Percentiles rank a stretch among this genome's conserved stretches.
Evolutionary conservation across 2,113 vertebrate genomes (phyloP).

Genomic region (Phyllopteryx taeniolatus): DNA sequence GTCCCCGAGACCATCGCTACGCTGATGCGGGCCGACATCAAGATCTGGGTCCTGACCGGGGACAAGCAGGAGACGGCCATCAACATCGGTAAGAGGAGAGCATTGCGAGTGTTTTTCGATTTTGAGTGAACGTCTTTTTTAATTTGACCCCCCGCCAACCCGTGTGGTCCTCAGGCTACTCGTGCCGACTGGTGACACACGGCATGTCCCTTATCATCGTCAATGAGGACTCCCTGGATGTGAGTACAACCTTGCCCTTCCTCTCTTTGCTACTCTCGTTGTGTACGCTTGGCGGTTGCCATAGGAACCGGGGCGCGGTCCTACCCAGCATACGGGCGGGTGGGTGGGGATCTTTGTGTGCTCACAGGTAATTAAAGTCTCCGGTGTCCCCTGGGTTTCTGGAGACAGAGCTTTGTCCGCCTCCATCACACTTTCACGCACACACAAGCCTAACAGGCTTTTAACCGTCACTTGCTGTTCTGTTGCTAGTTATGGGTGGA

Average conservation of each 20-base stretch:
- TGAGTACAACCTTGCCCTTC: slow-evolving; percentile 73
- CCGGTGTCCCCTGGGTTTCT: slow-evolving; percentile 61
- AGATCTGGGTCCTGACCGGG: slow-evolving; percentile 95
- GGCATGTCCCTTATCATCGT: slow-evolving; percentile 95
- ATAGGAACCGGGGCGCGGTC: slow-evolving; percentile 66
- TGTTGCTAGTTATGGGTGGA: background rate
- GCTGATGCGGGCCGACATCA: slow-evolving; percentile 90
- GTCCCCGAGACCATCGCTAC: slow-evolving; percentile 95
- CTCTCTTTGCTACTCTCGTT: background rate
- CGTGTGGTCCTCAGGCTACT: slow-evolving; percentile 82
- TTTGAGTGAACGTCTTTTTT: slow-evolving; percentile 25
- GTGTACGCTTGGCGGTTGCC: slow-evolving; percentile 23
- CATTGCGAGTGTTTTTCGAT: background rate
- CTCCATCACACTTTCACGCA: background rate
- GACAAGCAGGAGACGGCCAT: slow-evolving; percentile 97
- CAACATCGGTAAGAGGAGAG: slow-evolving; percentile 83
- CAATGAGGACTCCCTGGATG: slow-evolving; percentile 95
- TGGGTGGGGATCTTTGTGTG: slow-evolving; percentile 70
- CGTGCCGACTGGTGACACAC: slow-evolving; percentile 90
- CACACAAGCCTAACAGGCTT: background rate
- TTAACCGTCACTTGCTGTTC: background rate
- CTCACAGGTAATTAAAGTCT: slow-evolving; percentile 76
- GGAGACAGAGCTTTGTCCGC: slow-evolving; percentile 38
- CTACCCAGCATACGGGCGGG: slow-evolving; percentile 30
- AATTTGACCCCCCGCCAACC: slow-evolving; percentile 18